phyloP scores from a whole-genome alignment of 2,888 invertebrate genomes.

The Aphodius granarius region DNA sequence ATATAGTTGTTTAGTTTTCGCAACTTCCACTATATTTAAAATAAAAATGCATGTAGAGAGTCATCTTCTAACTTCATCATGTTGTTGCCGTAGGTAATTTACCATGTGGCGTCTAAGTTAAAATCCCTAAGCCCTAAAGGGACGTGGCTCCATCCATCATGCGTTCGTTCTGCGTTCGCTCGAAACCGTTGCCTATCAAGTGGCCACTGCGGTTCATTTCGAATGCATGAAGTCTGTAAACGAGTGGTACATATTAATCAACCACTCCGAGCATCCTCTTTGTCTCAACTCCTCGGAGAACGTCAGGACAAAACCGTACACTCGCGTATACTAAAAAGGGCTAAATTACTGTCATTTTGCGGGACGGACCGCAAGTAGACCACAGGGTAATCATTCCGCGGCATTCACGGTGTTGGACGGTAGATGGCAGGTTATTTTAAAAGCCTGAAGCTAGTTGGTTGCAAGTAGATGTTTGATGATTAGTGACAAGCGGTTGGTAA shows the following conservation, averaged over 20 bases:
- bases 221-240: constrained; percentile 7
- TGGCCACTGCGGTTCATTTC: constrained; percentile 5
- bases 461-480: not conserved
- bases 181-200: not conserved
- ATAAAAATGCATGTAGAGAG: not conserved
- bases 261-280: not conserved
- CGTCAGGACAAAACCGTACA: not conserved
- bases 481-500: not conserved
- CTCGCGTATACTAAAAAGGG: not conserved
- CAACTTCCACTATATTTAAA: no score
- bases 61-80: not conserved
- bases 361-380: not conserved
- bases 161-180: not conserved
- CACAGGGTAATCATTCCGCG: not conserved
- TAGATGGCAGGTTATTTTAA: not conserved
- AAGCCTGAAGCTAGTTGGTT: not conserved
- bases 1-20: no score
- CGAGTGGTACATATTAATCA: constrained; percentile 12
- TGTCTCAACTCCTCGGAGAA: constrained; percentile 2
- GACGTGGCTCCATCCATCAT: not conserved
- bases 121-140: not conserved
- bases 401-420: not conserved
- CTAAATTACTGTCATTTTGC: not conserved
- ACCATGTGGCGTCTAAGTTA: not conserved
- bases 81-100: not conserved